Evolutionary conservation across 2,888 invertebrate genomes (phyloP), one percentile per base, ranked within the genome.

Genomic region (Thyatira batis): DNA sequence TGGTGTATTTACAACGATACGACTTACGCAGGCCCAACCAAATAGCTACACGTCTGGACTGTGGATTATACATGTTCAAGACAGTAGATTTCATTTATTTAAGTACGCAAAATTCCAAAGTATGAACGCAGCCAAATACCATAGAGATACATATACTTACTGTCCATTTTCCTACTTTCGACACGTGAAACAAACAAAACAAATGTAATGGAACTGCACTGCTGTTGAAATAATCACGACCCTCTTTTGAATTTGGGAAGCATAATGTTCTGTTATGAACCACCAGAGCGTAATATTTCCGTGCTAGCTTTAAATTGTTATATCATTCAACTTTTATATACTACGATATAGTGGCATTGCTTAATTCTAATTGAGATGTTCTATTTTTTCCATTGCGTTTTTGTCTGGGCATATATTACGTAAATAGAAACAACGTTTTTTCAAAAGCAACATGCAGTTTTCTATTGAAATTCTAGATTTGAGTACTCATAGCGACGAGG

Each of bases 201-300:
- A 58, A 56, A 57, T 51, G 52, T 55, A 56, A 59, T 58, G 59
- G 56, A 50, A 44, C 54, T 61, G 55, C 60, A 60, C 60, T 60
- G 54, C 59, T 61, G 57, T 57, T 64, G 62, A 66, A 68, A 63
- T 61, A 65, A 61, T 64, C 61, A 65, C 57, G 60, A 63, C 54
- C 49, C 60, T 61, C 60, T 61, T 60, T 63, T 57, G 58, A 59
- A 61, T 66, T 61, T 63, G 54, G 58, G 54, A 61, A 59, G 57
- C 59, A 48, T 48, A 55, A 53, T 53, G 62, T 62, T 62, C 62
- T 66, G 63, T 63, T 58, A 57, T 60, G 57, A 62, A 59, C 59
- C 59, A 50, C 58, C 53, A 49, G 54, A 50, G 59, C 62, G 55
- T 58, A 53, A 52, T 53, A 55, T 56, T 60, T 59, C 45, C 55